Conservation (phyloP, 2,888 invertebrate species). For the Gortyna flavago region DNA sequence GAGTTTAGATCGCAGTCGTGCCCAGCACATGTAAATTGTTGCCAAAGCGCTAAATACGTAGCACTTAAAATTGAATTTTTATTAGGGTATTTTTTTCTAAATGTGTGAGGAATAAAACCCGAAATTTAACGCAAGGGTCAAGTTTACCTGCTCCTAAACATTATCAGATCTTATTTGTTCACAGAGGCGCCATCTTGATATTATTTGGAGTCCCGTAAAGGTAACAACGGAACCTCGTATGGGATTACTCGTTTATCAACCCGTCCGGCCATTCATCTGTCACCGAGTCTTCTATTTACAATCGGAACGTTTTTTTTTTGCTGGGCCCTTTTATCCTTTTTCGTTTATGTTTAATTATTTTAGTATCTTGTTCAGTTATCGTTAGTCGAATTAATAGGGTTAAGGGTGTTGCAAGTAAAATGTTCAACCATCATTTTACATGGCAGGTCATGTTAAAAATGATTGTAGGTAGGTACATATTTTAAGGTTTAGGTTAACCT, state of each 20-base stretch:
- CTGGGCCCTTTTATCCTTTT: constrained; percentile 33
- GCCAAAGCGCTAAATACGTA: constrained; percentile 65
- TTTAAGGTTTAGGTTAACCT: not conserved
- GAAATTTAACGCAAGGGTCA: constrained; percentile 72
- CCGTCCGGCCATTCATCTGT: constrained; percentile 69
- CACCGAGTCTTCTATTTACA: constrained; percentile 67
- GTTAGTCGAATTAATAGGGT: not conserved
- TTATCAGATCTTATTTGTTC: constrained; percentile 78
- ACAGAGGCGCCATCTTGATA: constrained; percentile 78
- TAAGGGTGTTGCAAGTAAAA: not conserved
- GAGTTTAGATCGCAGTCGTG: constrained; percentile 31
- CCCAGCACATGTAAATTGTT: constrained; percentile 58
- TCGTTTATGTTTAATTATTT: constrained; percentile 42
- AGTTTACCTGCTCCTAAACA: constrained; percentile 74
- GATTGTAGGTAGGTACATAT: no score
- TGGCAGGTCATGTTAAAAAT: not conserved
- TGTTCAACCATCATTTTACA: not conserved
- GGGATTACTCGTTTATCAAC: constrained; percentile 66
- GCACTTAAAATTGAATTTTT: constrained; percentile 70
- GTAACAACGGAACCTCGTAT: constrained; percentile 63
- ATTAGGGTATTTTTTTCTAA: constrained; percentile 67
- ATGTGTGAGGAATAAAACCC: constrained; percentile 64
- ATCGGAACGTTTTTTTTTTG: constrained; percentile 60
- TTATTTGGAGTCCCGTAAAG: constrained; percentile 66
- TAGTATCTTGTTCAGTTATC: constrained; percentile 9